These are phyloP conservation scores for Syrmaticus mikado DNA, from an alignment of 2,113 vertebrate genomes.

Conservation along the genomic window DNA sequence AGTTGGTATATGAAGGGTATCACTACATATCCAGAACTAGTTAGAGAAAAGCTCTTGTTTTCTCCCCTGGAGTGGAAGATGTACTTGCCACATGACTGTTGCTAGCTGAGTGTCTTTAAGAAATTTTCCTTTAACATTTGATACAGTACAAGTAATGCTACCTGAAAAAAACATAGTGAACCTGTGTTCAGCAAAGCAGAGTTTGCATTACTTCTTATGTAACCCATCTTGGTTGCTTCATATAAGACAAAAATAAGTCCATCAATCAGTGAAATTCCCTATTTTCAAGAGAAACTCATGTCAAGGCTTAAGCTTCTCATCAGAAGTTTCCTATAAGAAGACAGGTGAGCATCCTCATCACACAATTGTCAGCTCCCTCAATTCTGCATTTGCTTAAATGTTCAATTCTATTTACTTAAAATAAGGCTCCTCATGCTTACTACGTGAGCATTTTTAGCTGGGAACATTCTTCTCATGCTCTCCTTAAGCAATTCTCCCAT, in stretches of 20 bases:
- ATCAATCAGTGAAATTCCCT: neutral
- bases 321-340: neutral
- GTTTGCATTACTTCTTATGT: fast-evolving
- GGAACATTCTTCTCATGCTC: neutral
- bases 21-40: neutral
- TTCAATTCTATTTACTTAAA: neutral
- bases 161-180: neutral
- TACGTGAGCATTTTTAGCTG: neutral
- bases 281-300: neutral
- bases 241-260: neutral
- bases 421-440: neutral
- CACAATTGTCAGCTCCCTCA: neutral
- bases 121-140: neutral
- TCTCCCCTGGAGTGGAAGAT: neutral
- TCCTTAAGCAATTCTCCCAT: neutral
- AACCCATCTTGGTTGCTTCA: neutral
- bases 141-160: neutral
- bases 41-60: neutral
- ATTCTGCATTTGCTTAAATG: neutral
- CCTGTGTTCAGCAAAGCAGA: neutral
- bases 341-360: neutral
- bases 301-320: neutral
- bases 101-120: neutral
- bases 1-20: neutral
- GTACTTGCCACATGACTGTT: neutral